phyloP scores from a whole-genome alignment of 2,113 vertebrate genomes.

The Arothron firmamentum region DNA sequence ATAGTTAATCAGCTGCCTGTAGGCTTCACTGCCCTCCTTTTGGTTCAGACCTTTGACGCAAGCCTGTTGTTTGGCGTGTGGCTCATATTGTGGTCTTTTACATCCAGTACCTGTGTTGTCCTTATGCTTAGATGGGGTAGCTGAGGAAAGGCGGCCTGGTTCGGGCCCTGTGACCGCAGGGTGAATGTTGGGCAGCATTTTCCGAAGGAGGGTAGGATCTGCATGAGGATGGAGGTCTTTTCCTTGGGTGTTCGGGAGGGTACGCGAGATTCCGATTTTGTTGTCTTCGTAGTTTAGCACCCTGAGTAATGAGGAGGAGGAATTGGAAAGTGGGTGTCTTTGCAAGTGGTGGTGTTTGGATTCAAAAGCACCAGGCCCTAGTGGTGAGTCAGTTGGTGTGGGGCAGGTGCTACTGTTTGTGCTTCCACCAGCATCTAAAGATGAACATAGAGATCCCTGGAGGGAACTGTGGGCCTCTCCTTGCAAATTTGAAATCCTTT shows the following conservation, averaged over 20 bases:
- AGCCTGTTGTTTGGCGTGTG: constrained; percentile 67
- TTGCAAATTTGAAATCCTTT: constrained; percentile 89
- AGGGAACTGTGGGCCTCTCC: constrained; percentile 88
- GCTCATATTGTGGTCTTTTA: constrained; percentile 70
- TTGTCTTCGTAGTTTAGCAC: constrained; percentile 81
- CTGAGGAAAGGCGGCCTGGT: constrained; percentile 80
- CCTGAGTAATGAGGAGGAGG: constrained; percentile 76
- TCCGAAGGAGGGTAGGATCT: constrained; percentile 83
- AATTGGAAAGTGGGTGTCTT: constrained; percentile 81
- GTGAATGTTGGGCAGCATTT: constrained; percentile 85
- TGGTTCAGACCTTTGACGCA: constrained; percentile 62
- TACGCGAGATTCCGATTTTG: constrained; percentile 58
- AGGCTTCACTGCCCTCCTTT: constrained; percentile 72
- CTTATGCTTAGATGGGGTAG: constrained; percentile 85
- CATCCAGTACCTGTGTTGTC: constrained; percentile 86
- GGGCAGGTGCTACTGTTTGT: constrained; percentile 83
- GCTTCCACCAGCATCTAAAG: constrained; percentile 89
- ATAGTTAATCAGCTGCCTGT: constrained; percentile 74
- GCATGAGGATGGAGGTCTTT: constrained; percentile 87
- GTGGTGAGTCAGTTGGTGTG: constrained; percentile 85
- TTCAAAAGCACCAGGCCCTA: constrained; percentile 63
- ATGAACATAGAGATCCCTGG: constrained; percentile 90
- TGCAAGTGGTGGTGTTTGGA: constrained; percentile 65
- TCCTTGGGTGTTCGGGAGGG: constrained; percentile 74
- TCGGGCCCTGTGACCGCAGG: constrained; percentile 78